These are phyloP conservation scores for Cervus canadensis DNA, from an alignment of 2,113 vertebrate species.

Conservation along the genomic window DNA sequence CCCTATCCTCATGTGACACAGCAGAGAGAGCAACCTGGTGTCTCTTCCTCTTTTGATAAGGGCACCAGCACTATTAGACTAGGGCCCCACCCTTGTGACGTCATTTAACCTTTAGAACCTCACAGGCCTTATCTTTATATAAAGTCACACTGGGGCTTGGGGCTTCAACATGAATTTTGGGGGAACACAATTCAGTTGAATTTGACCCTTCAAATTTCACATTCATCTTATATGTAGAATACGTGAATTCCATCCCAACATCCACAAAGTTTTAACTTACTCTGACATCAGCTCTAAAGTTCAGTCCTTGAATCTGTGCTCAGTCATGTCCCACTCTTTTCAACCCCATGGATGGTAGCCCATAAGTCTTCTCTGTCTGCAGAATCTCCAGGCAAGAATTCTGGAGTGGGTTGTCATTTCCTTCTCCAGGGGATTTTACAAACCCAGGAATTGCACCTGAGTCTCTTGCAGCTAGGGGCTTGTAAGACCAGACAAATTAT, in stretches of 20 bases:
- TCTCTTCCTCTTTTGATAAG: neutral
- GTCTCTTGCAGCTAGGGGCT: neutral
- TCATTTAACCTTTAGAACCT: neutral
- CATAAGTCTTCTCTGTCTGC: neutral
- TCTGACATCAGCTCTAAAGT: neutral
- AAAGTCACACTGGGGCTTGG: neutral
- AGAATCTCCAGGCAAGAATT: neutral
- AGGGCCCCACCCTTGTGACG: neutral
- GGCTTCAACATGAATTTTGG: neutral
- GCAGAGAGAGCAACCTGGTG: fast-evolving
- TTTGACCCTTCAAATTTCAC: neutral
- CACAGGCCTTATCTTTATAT: neutral
- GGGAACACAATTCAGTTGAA: neutral
- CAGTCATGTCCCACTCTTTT: neutral
- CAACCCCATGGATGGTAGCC: fast-evolving
- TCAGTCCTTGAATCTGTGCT: neutral
- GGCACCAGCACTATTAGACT: neutral
- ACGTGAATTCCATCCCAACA: neutral
- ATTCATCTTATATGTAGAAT: neutral
- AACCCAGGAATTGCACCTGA: neutral
- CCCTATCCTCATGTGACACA: neutral
- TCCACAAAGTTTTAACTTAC: neutral
- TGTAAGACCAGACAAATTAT: neutral
- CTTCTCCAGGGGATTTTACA: neutral
- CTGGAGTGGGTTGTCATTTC: neutral